These are phyloP conservation scores for Lophura nycthemera DNA, from an alignment of 2,113 vertebrate species.

Conservation along the genomic window DNA sequence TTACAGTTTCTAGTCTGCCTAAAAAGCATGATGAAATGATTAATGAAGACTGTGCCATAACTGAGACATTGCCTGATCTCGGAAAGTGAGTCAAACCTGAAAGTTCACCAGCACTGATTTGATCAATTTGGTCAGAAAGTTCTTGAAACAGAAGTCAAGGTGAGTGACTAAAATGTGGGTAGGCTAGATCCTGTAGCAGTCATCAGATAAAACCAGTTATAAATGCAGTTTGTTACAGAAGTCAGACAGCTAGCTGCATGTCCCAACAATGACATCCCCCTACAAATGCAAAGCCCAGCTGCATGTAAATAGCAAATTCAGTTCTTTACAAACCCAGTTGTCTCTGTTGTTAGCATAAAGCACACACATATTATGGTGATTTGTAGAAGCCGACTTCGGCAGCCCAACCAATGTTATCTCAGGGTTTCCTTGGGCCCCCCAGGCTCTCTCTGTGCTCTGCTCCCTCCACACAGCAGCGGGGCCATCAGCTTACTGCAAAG, in stretches of 20 bases:
- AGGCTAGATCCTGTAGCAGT: constrained; percentile 45
- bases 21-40: background rate
- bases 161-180: constrained; percentile 49
- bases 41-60: background rate
- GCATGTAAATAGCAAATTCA: background rate
- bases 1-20: background rate
- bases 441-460: background rate
- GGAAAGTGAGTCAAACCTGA: constrained; percentile 47
- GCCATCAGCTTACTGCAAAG: constrained; percentile 18
- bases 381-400: background rate
- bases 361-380: background rate
- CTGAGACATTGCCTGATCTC: background rate
- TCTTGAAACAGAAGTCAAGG: constrained; percentile 25
- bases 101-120: constrained; percentile 1
- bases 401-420: constrained; percentile 40
- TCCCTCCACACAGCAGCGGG: background rate
- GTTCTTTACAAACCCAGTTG: background rate
- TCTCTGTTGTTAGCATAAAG: background rate
- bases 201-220: constrained; percentile 45
- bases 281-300: constrained; percentile 20
- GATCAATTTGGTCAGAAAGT: constrained; percentile 37
- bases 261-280: background rate
- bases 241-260: constrained; percentile 21
- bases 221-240: background rate
- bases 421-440: constrained; percentile 39